Evolutionary conservation across 2,888 invertebrate species (phyloP), one percentile per base, ranked within the genome.

Genomic region (Noctuana brunneofusca): DNA sequence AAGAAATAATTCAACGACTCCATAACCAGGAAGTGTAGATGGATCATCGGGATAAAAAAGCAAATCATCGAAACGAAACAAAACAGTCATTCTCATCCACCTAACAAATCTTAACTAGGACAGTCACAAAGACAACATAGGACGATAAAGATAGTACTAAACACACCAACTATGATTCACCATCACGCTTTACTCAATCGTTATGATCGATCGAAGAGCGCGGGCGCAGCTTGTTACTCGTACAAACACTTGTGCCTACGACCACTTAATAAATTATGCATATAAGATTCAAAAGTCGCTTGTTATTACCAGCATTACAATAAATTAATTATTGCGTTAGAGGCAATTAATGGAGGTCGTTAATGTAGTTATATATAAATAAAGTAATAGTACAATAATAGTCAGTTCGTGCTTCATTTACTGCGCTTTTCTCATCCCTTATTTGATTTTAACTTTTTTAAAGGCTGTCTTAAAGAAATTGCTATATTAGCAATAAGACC

Each of bases 261-360:
- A 59, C 20, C 59, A 46, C 59, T 59, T 53, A 46, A 59, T 59
- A 53, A 53, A 53, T 52, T 59, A 52, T 59, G 53, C 46, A 53
- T 53, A 53, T 46, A 53, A 59, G 32, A 30, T 35, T 59, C 59
- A 52, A 52, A 59, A 59, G 58, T 20, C 58, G 58, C 52, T 14
- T 53, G 53, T 53, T 53, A 59, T 53, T 53, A 59, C 20, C 32
- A 32, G 3, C 35, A 53, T 35, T 16, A 53, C 52, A 43, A 43
- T 53, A 53, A 46, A 59, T 59, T 59, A 53, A 53, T 59, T 24
- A 59, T 53, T 27, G 53, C 4, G 43, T 53, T 46, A 22, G 8
- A 30, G 11, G 46, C 46, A 43, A 52, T 59, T 52, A 59, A 52
- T 41, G 24, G 3, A 6, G 5, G 16, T 22, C 22, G 16, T 49